Conservation (phyloP, 2,888 invertebrate genomes). For the Helicoverpa assulta region DNA sequence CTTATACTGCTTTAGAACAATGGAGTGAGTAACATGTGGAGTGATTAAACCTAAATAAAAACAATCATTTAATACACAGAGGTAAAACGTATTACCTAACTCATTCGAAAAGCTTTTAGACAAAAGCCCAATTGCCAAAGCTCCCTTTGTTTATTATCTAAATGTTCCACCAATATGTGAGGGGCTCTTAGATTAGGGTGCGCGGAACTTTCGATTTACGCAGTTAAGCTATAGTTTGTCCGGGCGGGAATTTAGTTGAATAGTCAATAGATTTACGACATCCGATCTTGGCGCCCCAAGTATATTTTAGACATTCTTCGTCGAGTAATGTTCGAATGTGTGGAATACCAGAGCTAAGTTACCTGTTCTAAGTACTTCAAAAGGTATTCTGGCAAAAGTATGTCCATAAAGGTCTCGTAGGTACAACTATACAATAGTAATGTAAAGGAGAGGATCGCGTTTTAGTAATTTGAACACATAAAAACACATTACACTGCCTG, state of each 20-base stretch:
- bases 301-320: conserved; percentile 56
- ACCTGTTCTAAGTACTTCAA: conserved; percentile 46
- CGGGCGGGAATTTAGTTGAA: conserved; percentile 58
- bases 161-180: conserved; percentile 62
- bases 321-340: conserved; percentile 25
- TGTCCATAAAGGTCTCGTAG: conserved; percentile 36
- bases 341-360: conserved; percentile 54
- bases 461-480: conserved; percentile 32
- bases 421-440: conserved; percentile 53
- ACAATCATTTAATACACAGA: conserved; percentile 34
- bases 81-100: conserved; percentile 49
- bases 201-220: conserved; percentile 60
- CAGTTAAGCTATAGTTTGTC: conserved; percentile 57
- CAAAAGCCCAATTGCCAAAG: conserved; percentile 56
- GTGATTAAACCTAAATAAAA: conserved; percentile 1
- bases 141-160: conserved; percentile 63
- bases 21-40: conserved; percentile 1
- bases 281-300: conserved; percentile 60
- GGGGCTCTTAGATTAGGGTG: conserved; percentile 62
- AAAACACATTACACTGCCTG: conserved; percentile 55
- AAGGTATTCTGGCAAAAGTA: conserved; percentile 40
- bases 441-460: conserved; percentile 28
- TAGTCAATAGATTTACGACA: conserved; percentile 63
- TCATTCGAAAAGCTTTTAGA: conserved; percentile 61
- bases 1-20: conserved; percentile 17